A percentile compares a stretch with the other conserved stretches of the same genome.
phyloP scores from a whole-genome alignment of 2,888 invertebrate species.

The Chesias legatella region DNA sequence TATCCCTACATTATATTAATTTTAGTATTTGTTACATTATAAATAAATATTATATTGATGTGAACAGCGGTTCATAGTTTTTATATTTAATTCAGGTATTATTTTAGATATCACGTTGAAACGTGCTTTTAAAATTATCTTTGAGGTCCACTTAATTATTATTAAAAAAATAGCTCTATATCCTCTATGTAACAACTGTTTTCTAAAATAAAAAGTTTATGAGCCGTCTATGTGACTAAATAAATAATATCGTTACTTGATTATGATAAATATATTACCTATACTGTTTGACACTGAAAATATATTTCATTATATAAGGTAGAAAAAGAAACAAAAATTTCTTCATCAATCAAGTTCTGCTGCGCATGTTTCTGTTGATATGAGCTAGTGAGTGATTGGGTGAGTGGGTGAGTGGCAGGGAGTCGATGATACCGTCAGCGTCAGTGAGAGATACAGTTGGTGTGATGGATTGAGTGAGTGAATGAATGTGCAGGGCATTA shows the following conservation, averaged over 20 bases:
- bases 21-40: too few relatives aligned
- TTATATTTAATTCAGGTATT: too few relatives aligned
- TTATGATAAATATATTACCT: slow-evolving; percentile 1
- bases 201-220: slow-evolving; percentile 6
- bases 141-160: slow-evolving; percentile 14
- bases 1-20: too few relatives aligned
- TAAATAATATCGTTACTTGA: slow-evolving; percentile 3
- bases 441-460: too few relatives aligned
- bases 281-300: slow-evolving; percentile 59
- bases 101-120: not conserved
- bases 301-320: slow-evolving; percentile 53
- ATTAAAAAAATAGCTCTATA: slow-evolving; percentile 7
- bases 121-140: slow-evolving; percentile 17
- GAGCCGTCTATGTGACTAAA: slow-evolving; percentile 19
- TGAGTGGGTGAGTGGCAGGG: slow-evolving; percentile 1
- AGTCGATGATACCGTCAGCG: too few relatives aligned
- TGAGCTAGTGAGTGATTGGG: not conserved
- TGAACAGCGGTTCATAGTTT: not conserved
- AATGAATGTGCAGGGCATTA: not conserved
- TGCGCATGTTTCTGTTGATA: too few relatives aligned
- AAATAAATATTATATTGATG: too few relatives aligned
- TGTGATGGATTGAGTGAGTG: not conserved
- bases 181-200: slow-evolving; percentile 9
- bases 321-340: too few relatives aligned
- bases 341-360: too few relatives aligned